These are phyloP conservation scores for Antheraea pernyi DNA, from an alignment of 1,140 invertebrate genomes.

Conservation along the genomic window DNA sequence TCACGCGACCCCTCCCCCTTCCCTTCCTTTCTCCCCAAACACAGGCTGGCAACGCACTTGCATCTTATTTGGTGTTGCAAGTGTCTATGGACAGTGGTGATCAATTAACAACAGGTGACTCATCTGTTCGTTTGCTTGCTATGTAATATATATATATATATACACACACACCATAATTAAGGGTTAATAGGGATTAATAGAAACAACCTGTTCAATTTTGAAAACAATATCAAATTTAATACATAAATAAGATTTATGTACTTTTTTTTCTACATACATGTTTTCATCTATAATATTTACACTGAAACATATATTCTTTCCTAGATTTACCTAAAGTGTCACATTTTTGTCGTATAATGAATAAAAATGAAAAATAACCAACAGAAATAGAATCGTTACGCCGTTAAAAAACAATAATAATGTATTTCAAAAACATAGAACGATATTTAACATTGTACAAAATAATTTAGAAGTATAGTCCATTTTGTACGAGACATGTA, in stretches of 20 bases:
- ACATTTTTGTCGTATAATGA: slow-evolving; percentile 51
- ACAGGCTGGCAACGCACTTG: too few relatives aligned
- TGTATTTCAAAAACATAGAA: slow-evolving; percentile 43
- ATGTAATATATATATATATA: too few relatives aligned
- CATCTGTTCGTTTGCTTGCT: too few relatives aligned
- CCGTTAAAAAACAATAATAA: slow-evolving; percentile 49
- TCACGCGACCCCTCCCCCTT: too few relatives aligned
- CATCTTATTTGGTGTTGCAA: too few relatives aligned
- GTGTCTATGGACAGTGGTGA: too few relatives aligned
- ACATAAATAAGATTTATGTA: slow-evolving; percentile 79
- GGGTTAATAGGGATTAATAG: slow-evolving; percentile 33
- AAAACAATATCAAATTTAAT: slow-evolving; percentile 79
- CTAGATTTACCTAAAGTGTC: slow-evolving; percentile 63
- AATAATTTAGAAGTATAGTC: slow-evolving; percentile 55
- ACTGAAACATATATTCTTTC: slow-evolving; percentile 73
- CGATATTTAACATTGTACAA: slow-evolving; percentile 59
- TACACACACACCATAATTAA: not conserved
- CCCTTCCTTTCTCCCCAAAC: too few relatives aligned
- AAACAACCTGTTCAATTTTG: slow-evolving; percentile 70
- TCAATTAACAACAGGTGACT: too few relatives aligned
- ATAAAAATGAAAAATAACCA: slow-evolving; percentile 61
- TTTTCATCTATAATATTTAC: slow-evolving; percentile 77
- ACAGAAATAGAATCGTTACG: slow-evolving; percentile 51
- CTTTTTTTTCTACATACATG: slow-evolving; percentile 68
- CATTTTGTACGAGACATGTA: slow-evolving; percentile 15